Evolutionary conservation across 2,113 vertebrate genomes (phyloP).

Genomic region (Jacana jacana): DNA sequence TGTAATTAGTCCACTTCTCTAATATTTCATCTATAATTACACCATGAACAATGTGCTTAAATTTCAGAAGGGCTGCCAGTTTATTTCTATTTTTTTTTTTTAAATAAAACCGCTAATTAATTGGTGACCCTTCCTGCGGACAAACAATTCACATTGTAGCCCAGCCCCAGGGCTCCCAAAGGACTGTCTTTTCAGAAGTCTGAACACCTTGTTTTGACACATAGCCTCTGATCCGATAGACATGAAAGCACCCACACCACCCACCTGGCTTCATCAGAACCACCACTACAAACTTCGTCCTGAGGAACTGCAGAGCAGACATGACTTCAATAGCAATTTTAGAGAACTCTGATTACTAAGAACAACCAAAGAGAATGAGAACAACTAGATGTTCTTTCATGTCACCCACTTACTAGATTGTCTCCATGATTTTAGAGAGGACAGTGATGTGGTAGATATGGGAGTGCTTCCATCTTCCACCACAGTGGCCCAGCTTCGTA

Average conservation of each 20-base stretch:
- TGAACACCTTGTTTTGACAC: not conserved
- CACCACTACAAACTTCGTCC: not conserved
- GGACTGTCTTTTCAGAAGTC: not conserved
- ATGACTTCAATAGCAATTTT: not conserved
- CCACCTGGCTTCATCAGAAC: not conserved
- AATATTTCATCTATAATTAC: constrained; percentile 83
- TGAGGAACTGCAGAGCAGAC: accelerated
- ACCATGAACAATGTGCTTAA: constrained; percentile 74
- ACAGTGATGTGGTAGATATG: not conserved
- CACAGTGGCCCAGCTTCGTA: not conserved
- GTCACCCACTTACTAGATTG: not conserved
- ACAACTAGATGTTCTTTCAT: not conserved
- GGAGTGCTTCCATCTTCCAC: not conserved
- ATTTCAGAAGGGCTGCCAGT: constrained; percentile 70
- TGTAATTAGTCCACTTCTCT: constrained; percentile 81
- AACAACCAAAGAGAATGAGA: not conserved
- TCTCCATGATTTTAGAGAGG: not conserved
- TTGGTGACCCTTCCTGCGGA: constrained; percentile 50
- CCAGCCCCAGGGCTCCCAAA: not conserved
- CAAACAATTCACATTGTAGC: not conserved
- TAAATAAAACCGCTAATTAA: constrained; percentile 40
- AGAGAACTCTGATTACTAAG: not conserved
- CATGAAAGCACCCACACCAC: not conserved
- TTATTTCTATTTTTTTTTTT: not conserved
- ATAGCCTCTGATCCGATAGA: not conserved